Percentiles rank a stretch among this genome's conserved stretches.
Evolutionary conservation across 2,888 invertebrate species (phyloP).

Genomic region (Lydus trimaculatus): DNA sequence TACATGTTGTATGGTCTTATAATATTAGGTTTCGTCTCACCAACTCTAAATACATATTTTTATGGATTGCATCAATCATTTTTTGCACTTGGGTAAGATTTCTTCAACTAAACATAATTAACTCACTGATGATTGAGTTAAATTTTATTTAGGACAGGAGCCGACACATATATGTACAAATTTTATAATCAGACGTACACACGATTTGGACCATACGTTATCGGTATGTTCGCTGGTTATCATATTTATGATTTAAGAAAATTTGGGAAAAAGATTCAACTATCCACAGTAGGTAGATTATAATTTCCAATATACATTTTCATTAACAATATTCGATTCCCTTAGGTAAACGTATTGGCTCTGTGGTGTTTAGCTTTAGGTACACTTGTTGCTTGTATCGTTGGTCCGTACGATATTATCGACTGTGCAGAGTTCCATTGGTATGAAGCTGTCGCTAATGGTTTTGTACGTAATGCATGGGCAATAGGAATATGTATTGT

Average conservation of each 20-base stretch:
- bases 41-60: neutral
- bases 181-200: conserved; percentile 8
- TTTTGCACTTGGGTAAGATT: neutral
- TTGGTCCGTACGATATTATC: neutral
- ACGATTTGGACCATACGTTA: conserved; percentile 8
- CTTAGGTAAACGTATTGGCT: no score
- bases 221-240: conserved; percentile 2
- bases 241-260: neutral
- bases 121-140: neutral
- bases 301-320: no score
- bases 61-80: neutral
- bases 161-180: neutral
- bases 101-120: neutral
- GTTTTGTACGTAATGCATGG: conserved; percentile 11
- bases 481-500: conserved; percentile 10
- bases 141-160: neutral
- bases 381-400: neutral
- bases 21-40: conserved; percentile 15
- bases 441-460: conserved; percentile 1
- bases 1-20: neutral
- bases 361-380: neutral
- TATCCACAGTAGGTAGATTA: neutral
- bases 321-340: no score
- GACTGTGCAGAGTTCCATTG: neutral
- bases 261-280: neutral